Percentiles rank a stretch among this genome's conserved stretches.
Conservation (phyloP, 2,113 vertebrate species). For the Scolopax mira region DNA sequence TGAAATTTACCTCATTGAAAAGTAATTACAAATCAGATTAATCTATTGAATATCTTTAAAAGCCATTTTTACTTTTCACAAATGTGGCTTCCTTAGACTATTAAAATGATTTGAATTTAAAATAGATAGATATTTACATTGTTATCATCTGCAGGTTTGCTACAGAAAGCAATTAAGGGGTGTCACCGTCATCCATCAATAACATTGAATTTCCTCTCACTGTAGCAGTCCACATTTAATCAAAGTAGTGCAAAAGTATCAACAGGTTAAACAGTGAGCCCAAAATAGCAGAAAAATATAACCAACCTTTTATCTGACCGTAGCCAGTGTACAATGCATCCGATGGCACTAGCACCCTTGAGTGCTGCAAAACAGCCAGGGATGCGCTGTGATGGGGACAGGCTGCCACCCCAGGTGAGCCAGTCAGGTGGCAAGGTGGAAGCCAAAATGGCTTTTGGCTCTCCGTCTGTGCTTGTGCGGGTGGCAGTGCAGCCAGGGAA, state of each 20-base stretch:
- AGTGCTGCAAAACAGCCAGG: neutral
- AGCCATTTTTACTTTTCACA: neutral
- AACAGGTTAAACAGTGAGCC: neutral
- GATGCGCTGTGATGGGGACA: neutral
- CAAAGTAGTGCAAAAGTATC: neutral
- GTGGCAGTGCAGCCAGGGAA: neutral
- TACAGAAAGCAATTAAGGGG: neutral
- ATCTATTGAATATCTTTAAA: neutral
- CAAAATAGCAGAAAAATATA: neutral
- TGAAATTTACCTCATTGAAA: neutral
- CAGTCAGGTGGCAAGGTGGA: neutral
- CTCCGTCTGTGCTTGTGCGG: accelerated
- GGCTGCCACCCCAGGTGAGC: neutral
- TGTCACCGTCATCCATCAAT: neutral
- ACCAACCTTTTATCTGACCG: neutral
- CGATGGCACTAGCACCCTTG: neutral
- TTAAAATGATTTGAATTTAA: neutral
- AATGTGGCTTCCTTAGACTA: neutral
- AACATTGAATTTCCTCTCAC: neutral
- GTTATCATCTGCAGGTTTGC: neutral
- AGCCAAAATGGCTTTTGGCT: neutral
- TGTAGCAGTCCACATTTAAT: neutral
- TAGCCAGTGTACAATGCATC: neutral
- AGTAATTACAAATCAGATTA: neutral
- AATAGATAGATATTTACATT: neutral